phyloP scores from a whole-genome alignment of 2,797 vertebrate genomes.

The Sebastolobus alascanus region DNA sequence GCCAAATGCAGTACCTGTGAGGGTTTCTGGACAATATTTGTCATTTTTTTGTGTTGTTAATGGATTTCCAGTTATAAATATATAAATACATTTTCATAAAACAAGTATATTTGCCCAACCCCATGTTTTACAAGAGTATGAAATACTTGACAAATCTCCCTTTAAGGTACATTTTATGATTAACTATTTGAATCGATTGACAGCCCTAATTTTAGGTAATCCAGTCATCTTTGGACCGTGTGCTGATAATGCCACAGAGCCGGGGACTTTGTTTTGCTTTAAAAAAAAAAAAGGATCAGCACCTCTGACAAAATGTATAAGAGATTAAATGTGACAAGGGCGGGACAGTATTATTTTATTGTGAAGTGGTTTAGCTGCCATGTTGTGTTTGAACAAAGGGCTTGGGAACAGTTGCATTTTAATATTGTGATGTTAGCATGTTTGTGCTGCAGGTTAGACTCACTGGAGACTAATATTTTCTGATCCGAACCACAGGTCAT shows the following conservation, averaged over 20 bases:
- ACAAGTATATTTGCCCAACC: too few species aligned
- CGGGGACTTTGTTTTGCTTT: slow-evolving; percentile 34
- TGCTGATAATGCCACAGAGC: slow-evolving; percentile 41
- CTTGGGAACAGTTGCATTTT: slow-evolving; percentile 21
- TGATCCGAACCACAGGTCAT: slow-evolving; percentile 26
- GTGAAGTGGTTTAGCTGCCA: slow-evolving; percentile 55
- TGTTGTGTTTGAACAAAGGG: slow-evolving; percentile 59
- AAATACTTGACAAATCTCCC: not conserved
- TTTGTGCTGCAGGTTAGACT: slow-evolving; percentile 10
- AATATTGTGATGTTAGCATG: slow-evolving; percentile 15
- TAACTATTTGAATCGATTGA: too few species aligned
- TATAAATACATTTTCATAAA: too few species aligned
- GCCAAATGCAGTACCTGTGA: too few species aligned
- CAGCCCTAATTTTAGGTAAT: slow-evolving; percentile 5
- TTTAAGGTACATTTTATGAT: too few species aligned
- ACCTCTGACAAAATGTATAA: slow-evolving; percentile 53
- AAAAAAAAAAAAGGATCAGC: slow-evolving; percentile 42
- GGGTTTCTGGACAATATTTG: too few species aligned
- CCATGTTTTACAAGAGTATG: not conserved
- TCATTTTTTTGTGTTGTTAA: too few species aligned
- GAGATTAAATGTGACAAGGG: slow-evolving; percentile 59
- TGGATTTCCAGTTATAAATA: too few species aligned
- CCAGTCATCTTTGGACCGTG: slow-evolving; percentile 4
- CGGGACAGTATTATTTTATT: slow-evolving; percentile 25
- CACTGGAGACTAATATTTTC: slow-evolving; percentile 15